A percentile compares a stretch with the other conserved stretches of the same genome.
phyloP scores from a whole-genome alignment of 2,888 invertebrate genomes.

The Monoplex corrugatus region DNA sequence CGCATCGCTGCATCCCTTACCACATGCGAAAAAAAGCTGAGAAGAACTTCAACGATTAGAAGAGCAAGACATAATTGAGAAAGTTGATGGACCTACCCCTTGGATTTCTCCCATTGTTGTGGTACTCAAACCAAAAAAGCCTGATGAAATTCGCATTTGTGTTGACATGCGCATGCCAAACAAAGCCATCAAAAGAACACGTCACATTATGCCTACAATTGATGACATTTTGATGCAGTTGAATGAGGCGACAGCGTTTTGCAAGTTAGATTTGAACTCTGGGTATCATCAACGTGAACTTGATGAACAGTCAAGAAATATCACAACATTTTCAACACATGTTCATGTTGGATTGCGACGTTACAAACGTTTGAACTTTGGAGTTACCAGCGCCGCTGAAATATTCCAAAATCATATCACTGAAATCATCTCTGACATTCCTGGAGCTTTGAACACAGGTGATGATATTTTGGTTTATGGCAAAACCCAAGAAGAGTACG shows the following conservation, averaged over 20 bases:
- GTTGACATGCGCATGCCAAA: conserved; percentile 65
- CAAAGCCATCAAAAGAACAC: conserved; percentile 60
- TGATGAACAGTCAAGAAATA: conserved; percentile 58
- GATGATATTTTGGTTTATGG: conserved; percentile 65
- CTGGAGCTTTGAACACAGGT: conserved; percentile 56
- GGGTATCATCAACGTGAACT: conserved; percentile 66
- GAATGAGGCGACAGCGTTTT: conserved; percentile 60
- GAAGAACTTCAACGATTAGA: conserved; percentile 33
- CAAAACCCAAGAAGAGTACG: conserved; percentile 56
- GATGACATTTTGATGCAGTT: conserved; percentile 61
- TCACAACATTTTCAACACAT: no score
- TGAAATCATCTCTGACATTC: conserved; percentile 50
- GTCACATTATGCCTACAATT: conserved; percentile 62
- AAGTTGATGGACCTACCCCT: conserved; percentile 52
- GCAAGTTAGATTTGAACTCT: no score
- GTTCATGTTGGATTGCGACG: conserved; percentile 59
- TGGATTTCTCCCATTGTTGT: no score
- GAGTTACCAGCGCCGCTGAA: conserved; percentile 59
- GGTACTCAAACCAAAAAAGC: conserved; percentile 56
- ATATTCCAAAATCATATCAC: conserved; percentile 59
- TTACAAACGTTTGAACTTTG: conserved; percentile 62
- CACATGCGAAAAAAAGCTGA: conserved; percentile 55
- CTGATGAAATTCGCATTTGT: conserved; percentile 60
- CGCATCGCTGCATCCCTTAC: conserved; percentile 60
- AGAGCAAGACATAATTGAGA: not conserved